These are phyloP conservation scores for Pitta sordida DNA, from an alignment of 2,113 vertebrate species.

Conservation along the genomic window DNA sequence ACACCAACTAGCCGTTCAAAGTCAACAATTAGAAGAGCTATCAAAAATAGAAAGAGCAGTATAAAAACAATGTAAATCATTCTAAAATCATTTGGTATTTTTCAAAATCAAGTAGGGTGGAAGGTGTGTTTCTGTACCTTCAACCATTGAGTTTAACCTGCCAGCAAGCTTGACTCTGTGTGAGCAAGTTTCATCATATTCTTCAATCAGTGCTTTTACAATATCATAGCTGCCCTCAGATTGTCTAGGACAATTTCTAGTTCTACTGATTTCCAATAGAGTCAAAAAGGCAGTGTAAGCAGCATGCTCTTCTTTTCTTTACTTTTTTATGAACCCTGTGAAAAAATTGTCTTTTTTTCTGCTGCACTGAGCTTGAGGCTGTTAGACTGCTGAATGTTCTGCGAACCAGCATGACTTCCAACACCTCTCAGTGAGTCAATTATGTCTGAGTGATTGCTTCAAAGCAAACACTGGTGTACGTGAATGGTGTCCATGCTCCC, in stretches of 20 bases:
- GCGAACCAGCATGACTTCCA: background rate
- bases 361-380: background rate
- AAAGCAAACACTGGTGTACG: background rate
- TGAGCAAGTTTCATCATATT: background rate
- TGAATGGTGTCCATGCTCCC: background rate
- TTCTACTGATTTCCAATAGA: background rate
- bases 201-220: background rate
- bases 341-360: background rate
- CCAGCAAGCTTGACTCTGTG: background rate
- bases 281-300: background rate
- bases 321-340: background rate
- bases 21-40: background rate
- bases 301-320: background rate
- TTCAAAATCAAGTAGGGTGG: background rate
- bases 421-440: background rate
- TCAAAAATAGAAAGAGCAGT: background rate
- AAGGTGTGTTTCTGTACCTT: conserved; percentile 16
- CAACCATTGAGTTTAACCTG: background rate
- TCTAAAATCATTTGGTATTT: background rate
- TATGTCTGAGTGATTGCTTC: conserved; percentile 4
- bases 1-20: background rate
- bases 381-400: background rate
- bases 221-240: background rate
- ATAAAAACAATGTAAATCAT: background rate
- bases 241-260: background rate